phyloP scores from a whole-genome alignment of 2,113 vertebrate genomes.

The Myiozetetes cayanensis region DNA sequence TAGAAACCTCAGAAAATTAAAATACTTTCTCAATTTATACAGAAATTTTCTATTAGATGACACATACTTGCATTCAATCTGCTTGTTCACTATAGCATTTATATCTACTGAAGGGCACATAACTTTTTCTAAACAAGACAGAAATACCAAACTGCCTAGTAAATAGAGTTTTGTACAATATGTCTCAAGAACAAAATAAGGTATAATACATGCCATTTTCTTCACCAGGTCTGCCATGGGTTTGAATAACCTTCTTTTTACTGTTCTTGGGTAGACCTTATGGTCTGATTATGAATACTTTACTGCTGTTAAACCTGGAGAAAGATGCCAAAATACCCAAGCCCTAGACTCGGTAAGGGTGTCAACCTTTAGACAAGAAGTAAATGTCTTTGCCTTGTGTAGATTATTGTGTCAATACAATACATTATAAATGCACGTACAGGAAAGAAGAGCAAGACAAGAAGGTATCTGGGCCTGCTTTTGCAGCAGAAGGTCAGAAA shows the following conservation, averaged over 20 bases:
- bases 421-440: neutral
- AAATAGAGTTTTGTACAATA: neutral
- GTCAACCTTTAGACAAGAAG: neutral
- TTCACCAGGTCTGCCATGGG: neutral
- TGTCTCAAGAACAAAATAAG: neutral
- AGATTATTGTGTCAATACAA: neutral
- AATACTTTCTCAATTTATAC: neutral
- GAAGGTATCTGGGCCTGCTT: neutral
- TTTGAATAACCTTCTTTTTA: neutral
- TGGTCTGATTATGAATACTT: neutral
- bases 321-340: neutral
- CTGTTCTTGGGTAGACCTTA: neutral
- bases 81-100: neutral
- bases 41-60: neutral
- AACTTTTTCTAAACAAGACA: neutral
- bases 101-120: neutral
- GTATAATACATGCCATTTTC: neutral
- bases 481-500: neutral
- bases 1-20: neutral
- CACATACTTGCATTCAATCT: neutral
- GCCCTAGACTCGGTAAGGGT: rapidly evolving
- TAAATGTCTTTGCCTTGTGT: neutral
- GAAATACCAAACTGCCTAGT: neutral
- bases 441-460: neutral
- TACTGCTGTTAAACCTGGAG: neutral